Percentiles rank a stretch among this genome's conserved stretches.
phyloP scores from a whole-genome alignment of 2,888 invertebrate species.

The Myathropa florea region DNA sequence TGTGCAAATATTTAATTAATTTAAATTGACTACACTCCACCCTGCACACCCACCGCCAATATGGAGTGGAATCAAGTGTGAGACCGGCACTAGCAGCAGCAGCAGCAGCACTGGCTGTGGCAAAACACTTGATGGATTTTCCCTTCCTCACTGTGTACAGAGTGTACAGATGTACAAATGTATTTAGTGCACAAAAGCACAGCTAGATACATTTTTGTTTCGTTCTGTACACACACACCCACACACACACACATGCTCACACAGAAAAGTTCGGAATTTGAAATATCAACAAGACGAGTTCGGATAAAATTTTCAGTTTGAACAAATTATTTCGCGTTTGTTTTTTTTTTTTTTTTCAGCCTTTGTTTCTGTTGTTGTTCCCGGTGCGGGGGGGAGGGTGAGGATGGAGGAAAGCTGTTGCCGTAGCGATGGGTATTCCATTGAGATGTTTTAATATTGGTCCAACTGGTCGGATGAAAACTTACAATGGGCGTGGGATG shows the following conservation, averaged over 20 bases:
- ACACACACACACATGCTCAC: neutral
- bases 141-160: constrained; percentile 32
- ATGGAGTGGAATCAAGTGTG: neutral
- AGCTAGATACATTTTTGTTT: constrained; percentile 14
- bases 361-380: neutral
- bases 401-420: neutral
- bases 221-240: neutral
- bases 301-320: constrained; percentile 32
- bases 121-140: constrained; percentile 68
- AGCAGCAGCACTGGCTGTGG: constrained; percentile 11
- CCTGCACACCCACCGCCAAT: neutral
- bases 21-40: constrained; percentile 54
- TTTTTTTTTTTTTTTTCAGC: neutral
- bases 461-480: constrained; percentile 24
- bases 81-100: neutral
- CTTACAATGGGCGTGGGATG: constrained; percentile 27
- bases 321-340: constrained; percentile 20
- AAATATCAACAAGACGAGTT: constrained; percentile 36
- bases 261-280: constrained; percentile 27
- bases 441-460: constrained; percentile 33
- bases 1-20: constrained; percentile 70
- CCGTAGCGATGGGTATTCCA: neutral
- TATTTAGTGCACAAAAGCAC: neutral
- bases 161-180: neutral
- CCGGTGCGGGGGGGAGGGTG: neutral